These are phyloP conservation scores for Scaptodrosophila latifasciaeformis DNA, from an alignment of 2,888 invertebrate species.

Conservation along the genomic window DNA sequence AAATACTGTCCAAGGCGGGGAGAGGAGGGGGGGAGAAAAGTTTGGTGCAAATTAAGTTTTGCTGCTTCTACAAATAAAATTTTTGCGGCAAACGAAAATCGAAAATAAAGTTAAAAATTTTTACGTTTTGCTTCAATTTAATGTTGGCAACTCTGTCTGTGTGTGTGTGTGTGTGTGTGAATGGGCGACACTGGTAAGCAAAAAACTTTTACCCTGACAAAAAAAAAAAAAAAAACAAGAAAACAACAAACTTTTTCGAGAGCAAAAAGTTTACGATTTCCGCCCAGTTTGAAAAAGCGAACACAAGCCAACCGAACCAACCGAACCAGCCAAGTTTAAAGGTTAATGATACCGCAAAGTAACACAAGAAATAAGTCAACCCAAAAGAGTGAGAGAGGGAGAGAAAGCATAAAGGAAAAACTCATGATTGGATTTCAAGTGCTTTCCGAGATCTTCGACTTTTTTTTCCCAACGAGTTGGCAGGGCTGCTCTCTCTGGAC, in stretches of 20 bases:
- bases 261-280: conserved; percentile 60
- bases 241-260: conserved; percentile 45
- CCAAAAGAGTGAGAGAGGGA: too few species aligned
- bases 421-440: conserved; percentile 60
- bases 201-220: conserved; percentile 40
- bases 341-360: conserved; percentile 63
- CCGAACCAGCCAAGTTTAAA: conserved; percentile 51
- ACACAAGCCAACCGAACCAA: too few species aligned
- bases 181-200: conserved; percentile 42
- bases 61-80: conserved; percentile 40
- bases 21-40: conserved; percentile 28
- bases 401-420: conserved; percentile 37
- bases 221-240: not conserved
- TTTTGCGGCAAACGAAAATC: conserved; percentile 66
- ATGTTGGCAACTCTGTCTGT: conserved; percentile 11
- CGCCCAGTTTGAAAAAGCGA: conserved; percentile 28
- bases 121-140: conserved; percentile 39
- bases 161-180: conserved; percentile 13
- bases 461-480: too few species aligned
- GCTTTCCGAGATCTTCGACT: too few species aligned
- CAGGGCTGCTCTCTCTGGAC: too few species aligned
- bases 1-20: conserved; percentile 1
- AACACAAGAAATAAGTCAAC: conserved; percentile 57
- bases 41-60: conserved; percentile 61
- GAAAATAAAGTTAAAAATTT: conserved; percentile 64